Evolutionary conservation across 2,888 invertebrate species (phyloP).

Genomic region (Pyrrhosoma nymphula): DNA sequence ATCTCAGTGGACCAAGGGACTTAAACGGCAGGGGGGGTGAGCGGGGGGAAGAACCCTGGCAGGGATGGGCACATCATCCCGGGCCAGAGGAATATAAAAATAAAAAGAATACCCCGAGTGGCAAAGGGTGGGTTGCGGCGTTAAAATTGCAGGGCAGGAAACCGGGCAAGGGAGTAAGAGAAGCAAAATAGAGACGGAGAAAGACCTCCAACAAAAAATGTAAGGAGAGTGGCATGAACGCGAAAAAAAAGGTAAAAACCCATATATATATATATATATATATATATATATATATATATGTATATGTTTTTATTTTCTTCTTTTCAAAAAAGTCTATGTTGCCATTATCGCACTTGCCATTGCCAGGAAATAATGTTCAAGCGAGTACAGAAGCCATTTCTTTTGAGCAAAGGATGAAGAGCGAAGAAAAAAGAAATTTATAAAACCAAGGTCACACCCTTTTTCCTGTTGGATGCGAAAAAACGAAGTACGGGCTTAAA

Average conservation of each 20-base stretch:
- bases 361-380: conserved; percentile 27
- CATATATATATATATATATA: no score
- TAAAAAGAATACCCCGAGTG: no score
- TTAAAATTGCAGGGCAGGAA: conserved; percentile 2
- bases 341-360: conserved; percentile 22
- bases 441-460: neutral
- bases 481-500: neutral
- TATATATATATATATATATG: no score
- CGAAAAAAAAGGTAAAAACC: neutral
- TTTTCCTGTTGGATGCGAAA: neutral
- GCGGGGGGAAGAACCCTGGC: neutral
- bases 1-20: conserved; percentile 25
- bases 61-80: neutral
- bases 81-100: neutral
- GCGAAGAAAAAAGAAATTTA: neutral
- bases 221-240: neutral
- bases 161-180: neutral
- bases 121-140: neutral
- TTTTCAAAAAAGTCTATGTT: conserved; percentile 6
- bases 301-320: no score
- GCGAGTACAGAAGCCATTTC: conserved; percentile 3
- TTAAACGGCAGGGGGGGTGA: neutral
- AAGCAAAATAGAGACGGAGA: neutral
- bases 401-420: neutral
- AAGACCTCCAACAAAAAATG: neutral